phyloP scores from a whole-genome alignment of 2,113 vertebrate species.

The Solenodon paradoxus region DNA sequence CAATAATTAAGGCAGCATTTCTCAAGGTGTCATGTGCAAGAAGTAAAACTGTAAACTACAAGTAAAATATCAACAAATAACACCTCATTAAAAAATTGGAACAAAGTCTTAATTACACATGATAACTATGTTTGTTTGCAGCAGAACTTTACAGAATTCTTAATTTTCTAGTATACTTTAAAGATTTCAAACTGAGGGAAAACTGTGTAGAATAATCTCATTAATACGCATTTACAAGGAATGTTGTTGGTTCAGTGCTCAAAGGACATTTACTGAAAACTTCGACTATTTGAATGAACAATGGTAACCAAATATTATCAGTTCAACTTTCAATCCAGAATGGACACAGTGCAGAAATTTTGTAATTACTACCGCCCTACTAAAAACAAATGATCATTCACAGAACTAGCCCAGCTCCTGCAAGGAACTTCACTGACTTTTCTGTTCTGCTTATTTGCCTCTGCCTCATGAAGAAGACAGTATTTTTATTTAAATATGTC shows the following conservation, averaged over 20 bases:
- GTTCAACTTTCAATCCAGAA: neutral
- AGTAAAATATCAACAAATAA: neutral
- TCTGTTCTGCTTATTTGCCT: neutral
- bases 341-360: neutral
- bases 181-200: neutral
- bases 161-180: neutral
- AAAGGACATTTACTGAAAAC: neutral
- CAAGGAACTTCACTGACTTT: neutral
- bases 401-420: neutral
- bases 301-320: neutral
- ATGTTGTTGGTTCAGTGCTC: neutral
- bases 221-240: neutral
- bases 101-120: neutral
- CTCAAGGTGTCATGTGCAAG: neutral
- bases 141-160: neutral
- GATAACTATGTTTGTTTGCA: neutral
- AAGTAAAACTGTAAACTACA: neutral
- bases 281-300: neutral
- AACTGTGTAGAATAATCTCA: neutral
- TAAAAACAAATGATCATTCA: neutral
- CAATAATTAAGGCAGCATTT: neutral
- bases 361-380: neutral
- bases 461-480: neutral
- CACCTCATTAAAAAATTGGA: neutral
- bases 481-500: neutral